phyloP scores from a whole-genome alignment of 2,888 invertebrate genomes.

The Amblyteles armatorius region DNA sequence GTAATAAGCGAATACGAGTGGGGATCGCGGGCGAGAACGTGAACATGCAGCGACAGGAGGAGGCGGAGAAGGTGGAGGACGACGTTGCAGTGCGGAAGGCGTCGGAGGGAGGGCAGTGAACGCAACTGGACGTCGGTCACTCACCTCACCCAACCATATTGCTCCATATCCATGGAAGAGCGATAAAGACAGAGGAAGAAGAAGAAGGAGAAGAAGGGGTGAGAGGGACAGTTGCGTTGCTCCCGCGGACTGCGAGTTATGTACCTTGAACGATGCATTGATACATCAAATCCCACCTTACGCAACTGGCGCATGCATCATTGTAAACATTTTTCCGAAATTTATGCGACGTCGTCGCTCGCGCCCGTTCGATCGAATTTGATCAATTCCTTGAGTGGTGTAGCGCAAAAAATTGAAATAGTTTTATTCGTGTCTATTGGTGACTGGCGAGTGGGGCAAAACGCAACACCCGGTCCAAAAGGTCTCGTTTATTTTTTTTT shows the following conservation, averaged over 20 bases:
- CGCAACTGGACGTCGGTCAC: constrained; percentile 84
- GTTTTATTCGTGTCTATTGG: no score
- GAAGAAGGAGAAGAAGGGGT: constrained; percentile 61
- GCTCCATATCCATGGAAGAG: constrained; percentile 82
- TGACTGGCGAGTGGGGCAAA: no score
- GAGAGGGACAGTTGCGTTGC: constrained; percentile 59
- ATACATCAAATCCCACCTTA: constrained; percentile 36
- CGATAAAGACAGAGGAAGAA: constrained; percentile 67
- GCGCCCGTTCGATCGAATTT: neutral
- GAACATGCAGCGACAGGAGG: constrained; percentile 50
- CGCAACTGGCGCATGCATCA: constrained; percentile 70
- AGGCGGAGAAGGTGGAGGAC: constrained; percentile 62
- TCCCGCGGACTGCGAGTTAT: constrained; percentile 55
- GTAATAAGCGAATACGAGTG: constrained; percentile 35
- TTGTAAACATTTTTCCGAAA: constrained; percentile 71
- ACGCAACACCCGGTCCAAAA: no score
- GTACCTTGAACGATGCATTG: constrained; percentile 44
- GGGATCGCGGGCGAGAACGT: constrained; percentile 52
- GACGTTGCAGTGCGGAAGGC: constrained; percentile 66
- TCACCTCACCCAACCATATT: constrained; percentile 83
- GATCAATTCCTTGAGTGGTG: neutral
- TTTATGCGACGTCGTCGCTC: constrained; percentile 24
- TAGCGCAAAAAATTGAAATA: no score
- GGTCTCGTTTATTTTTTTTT: no score
- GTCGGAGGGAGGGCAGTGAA: constrained; percentile 82